Percentiles rank a stretch among this genome's conserved stretches.
These are phyloP conservation scores for Limnephilus rhombicus DNA, from an alignment of 2,888 invertebrate genomes.

Conservation along the genomic window DNA sequence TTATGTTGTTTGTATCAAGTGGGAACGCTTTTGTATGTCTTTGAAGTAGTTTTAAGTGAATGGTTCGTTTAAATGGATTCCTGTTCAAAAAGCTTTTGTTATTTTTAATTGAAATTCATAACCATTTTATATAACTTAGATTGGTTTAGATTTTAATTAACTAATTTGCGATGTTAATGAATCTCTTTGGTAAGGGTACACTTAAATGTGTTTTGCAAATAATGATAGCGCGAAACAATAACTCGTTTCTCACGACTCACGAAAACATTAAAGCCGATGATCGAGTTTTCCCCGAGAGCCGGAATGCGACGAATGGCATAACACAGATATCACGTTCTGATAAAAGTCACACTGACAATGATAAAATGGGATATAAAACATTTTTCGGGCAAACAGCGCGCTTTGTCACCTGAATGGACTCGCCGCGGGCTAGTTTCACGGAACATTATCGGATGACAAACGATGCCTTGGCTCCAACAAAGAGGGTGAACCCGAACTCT, in stretches of 20 bases:
- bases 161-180: background rate
- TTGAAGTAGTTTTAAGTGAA: background rate
- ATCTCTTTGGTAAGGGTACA: background rate
- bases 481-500: conserved; percentile 38
- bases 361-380: conserved; percentile 65
- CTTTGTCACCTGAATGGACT: conserved; percentile 59
- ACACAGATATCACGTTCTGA: conserved; percentile 66
- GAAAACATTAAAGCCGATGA: background rate
- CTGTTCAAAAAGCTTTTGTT: background rate
- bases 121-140: background rate
- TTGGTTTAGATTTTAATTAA: background rate
- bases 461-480: conserved; percentile 50
- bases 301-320: conserved; percentile 62
- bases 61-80: background rate
- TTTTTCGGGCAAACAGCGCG: conserved; percentile 62
- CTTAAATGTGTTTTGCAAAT: background rate
- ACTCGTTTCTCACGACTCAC: background rate
- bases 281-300: conserved; percentile 22
- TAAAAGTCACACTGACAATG: conserved; percentile 65
- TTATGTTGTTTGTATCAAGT: background rate
- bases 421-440: conserved; percentile 66
- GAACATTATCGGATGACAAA: conserved; percentile 62
- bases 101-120: background rate
- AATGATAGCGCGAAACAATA: background rate
- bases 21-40: background rate